Evolutionary conservation across 2,113 vertebrate species (phyloP).

Genomic region (Thunnus thynnus): DNA sequence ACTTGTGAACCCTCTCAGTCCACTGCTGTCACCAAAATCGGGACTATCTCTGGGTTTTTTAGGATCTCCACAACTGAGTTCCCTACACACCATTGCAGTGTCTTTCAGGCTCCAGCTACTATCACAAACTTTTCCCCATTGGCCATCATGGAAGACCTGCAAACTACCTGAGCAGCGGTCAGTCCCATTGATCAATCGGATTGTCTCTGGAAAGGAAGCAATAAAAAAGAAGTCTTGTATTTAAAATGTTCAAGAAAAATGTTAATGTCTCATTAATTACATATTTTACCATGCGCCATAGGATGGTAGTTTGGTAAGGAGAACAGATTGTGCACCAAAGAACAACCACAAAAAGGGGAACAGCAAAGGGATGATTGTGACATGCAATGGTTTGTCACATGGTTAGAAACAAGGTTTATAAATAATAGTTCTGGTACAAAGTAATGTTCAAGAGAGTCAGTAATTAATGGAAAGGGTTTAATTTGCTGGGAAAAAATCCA

Average conservation of each 20-base stretch:
- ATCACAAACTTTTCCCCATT: constrained; percentile 74
- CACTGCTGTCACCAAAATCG: constrained; percentile 50
- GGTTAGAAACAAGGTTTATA: not conserved
- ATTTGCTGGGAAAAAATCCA: no score
- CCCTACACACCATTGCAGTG: constrained; percentile 65
- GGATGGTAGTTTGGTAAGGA: not conserved
- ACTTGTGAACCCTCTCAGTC: constrained; percentile 21
- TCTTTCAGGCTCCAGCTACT: constrained; percentile 52
- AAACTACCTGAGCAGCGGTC: constrained; percentile 76
- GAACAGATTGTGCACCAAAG: not conserved
- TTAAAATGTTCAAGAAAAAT: not conserved
- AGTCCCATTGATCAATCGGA: constrained; percentile 70
- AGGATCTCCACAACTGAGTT: constrained; percentile 72
- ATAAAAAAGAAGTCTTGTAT: not conserved
- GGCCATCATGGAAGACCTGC: constrained; percentile 54
- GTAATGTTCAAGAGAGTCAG: not conserved
- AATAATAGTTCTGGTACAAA: not conserved
- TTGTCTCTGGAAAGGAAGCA: constrained; percentile 45
- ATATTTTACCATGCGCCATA: not conserved
- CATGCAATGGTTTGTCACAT: not conserved
- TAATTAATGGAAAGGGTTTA: not conserved
- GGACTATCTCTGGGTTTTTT: not conserved
- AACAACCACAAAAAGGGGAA: constrained; percentile 7
- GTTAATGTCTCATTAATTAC: not conserved
- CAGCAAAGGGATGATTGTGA: not conserved